phyloP scores from a whole-genome alignment of 2,888 invertebrate species.

The Rutpela maculata region DNA sequence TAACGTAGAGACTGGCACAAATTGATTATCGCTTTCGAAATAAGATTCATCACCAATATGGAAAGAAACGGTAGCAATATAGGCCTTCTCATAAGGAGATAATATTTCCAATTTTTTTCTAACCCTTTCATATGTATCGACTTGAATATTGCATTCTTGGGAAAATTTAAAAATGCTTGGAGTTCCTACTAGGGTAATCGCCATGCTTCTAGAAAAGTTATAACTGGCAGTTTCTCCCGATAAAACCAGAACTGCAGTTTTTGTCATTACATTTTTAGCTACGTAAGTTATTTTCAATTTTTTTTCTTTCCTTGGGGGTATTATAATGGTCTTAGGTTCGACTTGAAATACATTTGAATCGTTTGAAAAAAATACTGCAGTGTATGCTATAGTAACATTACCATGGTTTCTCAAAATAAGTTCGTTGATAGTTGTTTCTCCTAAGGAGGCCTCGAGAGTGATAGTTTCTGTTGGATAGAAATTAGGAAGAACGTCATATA shows the following conservation, averaged over 20 bases:
- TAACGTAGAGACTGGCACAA: background rate
- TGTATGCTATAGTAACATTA: slow-evolving; percentile 60
- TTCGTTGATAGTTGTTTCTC: slow-evolving; percentile 72
- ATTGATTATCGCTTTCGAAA: background rate
- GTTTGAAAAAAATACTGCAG: slow-evolving; percentile 64
- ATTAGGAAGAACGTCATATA: slow-evolving; percentile 77
- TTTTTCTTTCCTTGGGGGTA: slow-evolving; percentile 50
- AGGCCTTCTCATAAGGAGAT: slow-evolving; percentile 54
- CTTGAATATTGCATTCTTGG: slow-evolving; percentile 52
- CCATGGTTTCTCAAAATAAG: slow-evolving; percentile 72
- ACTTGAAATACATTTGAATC: slow-evolving; percentile 60
- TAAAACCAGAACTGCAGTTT: slow-evolving; percentile 60
- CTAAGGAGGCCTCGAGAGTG: slow-evolving; percentile 74
- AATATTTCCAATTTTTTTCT: slow-evolving; percentile 42
- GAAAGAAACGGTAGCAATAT: slow-evolving; percentile 50
- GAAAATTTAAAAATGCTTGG: slow-evolving; percentile 57
- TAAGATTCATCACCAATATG: slow-evolving; percentile 42
- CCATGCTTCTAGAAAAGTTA: slow-evolving; percentile 64
- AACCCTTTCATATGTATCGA: slow-evolving; percentile 45
- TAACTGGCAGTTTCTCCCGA: slow-evolving; percentile 64
- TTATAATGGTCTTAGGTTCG: slow-evolving; percentile 34
- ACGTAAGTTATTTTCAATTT: slow-evolving; percentile 58
- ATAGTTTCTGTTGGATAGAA: slow-evolving; percentile 74
- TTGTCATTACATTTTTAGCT: slow-evolving; percentile 60
- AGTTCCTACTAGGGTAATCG: slow-evolving; percentile 62